Percentiles rank a stretch among this genome's conserved stretches.
phyloP scores from a whole-genome alignment of 2,113 vertebrate genomes.

The Oncorhynchus nerka region DNA sequence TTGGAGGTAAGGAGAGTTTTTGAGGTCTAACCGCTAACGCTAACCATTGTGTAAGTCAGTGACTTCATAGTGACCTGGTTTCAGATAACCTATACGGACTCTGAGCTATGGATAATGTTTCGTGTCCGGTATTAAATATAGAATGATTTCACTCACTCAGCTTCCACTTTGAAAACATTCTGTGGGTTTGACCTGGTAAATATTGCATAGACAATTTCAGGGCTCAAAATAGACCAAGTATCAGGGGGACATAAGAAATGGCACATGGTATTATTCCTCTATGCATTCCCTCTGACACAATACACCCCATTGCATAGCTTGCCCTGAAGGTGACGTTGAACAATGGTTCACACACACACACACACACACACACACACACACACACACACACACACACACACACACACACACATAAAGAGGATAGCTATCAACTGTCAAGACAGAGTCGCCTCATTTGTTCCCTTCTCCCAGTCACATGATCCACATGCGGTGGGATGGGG shows the following conservation, averaged over 20 bases:
- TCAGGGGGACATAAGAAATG: conserved; percentile 35
- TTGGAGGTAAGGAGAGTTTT: conserved; percentile 25
- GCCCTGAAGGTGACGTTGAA: conserved; percentile 53
- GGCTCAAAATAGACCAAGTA: background rate
- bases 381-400: too few species aligned
- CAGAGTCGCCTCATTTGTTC: conserved; percentile 38
- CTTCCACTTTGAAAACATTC: background rate
- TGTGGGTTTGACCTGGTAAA: background rate
- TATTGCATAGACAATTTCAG: background rate
- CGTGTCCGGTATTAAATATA: conserved; percentile 9
- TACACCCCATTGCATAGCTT: conserved; percentile 21
- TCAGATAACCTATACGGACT: background rate
- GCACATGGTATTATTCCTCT: conserved; percentile 40
- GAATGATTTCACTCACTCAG: background rate
- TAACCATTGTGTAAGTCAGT: conserved; percentile 7
- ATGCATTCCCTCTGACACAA: background rate
- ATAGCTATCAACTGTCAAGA: conserved; percentile 60
- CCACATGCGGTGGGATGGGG: conserved; percentile 61
- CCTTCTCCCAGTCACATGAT: conserved; percentile 50
- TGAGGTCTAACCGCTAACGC: conserved; percentile 26
- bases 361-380: too few species aligned
- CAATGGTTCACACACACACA: conserved; percentile 47
- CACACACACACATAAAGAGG: conserved; percentile 34
- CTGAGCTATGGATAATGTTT: conserved; percentile 5
- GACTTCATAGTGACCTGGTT: conserved; percentile 18